Percentiles rank a stretch among this genome's conserved stretches.
phyloP scores from a whole-genome alignment of 2,797 vertebrate genomes.

The Galaxias olidus region DNA sequence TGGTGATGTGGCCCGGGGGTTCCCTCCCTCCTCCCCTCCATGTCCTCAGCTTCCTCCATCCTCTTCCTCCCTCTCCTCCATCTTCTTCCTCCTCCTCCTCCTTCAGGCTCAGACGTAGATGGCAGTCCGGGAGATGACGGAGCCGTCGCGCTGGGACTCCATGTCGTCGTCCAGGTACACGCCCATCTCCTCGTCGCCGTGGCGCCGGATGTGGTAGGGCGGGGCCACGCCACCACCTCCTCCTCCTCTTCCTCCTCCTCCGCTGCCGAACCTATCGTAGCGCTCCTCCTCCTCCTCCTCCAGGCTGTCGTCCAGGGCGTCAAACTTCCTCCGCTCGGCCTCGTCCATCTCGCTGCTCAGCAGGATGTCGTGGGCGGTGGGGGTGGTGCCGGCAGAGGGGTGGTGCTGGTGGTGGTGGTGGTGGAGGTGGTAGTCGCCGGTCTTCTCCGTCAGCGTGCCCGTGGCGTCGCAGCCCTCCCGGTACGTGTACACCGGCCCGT shows the following conservation, averaged over 20 bases:
- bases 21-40: not conserved
- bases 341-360: conserved; percentile 68
- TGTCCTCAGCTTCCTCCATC: conserved; percentile 26
- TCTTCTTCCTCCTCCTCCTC: not conserved
- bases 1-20: not conserved
- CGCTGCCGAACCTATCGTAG: conserved; percentile 61
- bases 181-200: conserved; percentile 50
- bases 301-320: conserved; percentile 72
- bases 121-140: conserved; percentile 86
- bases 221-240: conserved; percentile 39
- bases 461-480: conserved; percentile 75
- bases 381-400: conserved; percentile 21
- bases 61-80: conserved; percentile 1
- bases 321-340: conserved; percentile 73
- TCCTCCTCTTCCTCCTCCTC: conserved; percentile 38
- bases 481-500: conserved; percentile 76
- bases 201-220: conserved; percentile 60
- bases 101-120: conserved; percentile 79
- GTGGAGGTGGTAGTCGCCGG: conserved; percentile 64
- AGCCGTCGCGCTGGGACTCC: conserved; percentile 90
- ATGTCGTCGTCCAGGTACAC: conserved; percentile 81
- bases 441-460: conserved; percentile 67
- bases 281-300: conserved; percentile 59
- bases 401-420: conserved; percentile 43
- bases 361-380: conserved; percentile 69